phyloP scores from a whole-genome alignment of 2,797 vertebrate genomes.

The Gobio occitaniae region DNA sequence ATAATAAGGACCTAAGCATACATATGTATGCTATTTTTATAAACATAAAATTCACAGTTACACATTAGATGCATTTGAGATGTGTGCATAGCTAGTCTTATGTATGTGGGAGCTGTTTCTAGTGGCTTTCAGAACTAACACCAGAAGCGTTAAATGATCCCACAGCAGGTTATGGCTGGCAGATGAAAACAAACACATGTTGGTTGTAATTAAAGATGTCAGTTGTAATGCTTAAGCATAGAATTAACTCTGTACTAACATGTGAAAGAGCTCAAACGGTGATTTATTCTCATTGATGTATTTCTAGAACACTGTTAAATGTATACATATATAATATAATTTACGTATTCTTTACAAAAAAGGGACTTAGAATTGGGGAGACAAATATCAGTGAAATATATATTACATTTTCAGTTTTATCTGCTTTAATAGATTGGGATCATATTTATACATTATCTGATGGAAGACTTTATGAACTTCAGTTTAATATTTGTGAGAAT shows the following conservation, averaged over 20 bases:
- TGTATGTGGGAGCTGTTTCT: neutral
- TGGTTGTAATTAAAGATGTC: slow-evolving; percentile 32
- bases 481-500: neutral
- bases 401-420: neutral
- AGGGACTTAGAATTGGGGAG: neutral
- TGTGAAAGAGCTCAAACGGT: neutral
- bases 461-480: neutral
- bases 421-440: neutral
- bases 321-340: neutral
- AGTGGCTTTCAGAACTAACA: slow-evolving; percentile 1
- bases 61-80: neutral
- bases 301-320: neutral
- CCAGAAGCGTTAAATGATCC: slow-evolving; percentile 12
- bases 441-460: neutral
- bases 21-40: neutral
- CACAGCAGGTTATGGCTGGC: slow-evolving; percentile 8
- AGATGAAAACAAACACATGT: slow-evolving; percentile 37
- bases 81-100: neutral
- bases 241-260: neutral
- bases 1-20: neutral
- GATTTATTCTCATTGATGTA: neutral
- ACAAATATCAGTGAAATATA: neutral
- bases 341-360: too few species aligned
- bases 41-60: neutral
- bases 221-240: slow-evolving; percentile 7